Evolutionary conservation across 2,797 vertebrate genomes (phyloP).

Genomic region (Paguma larvata): DNA sequence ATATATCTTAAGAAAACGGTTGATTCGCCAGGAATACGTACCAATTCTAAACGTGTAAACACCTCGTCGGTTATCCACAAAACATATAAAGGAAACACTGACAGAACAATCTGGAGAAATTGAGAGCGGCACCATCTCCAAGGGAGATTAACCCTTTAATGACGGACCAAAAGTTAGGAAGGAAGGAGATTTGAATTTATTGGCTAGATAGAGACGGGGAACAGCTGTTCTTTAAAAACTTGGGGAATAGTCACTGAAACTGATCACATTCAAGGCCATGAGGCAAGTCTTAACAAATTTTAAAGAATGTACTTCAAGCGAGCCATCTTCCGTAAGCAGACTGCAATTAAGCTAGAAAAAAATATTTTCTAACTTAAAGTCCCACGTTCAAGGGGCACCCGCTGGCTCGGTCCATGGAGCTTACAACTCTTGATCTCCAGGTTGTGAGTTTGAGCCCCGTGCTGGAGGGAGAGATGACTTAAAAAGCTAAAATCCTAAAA

Average conservation of each 20-base stretch:
- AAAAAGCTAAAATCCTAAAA: too few relatives aligned
- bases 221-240: not conserved
- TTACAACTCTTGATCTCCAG: too few relatives aligned
- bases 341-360: not conserved
- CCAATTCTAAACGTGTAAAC: conserved; percentile 19
- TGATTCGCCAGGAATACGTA: not conserved
- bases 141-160: not conserved
- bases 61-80: not conserved
- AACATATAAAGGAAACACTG: not conserved
- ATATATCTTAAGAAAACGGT: not conserved
- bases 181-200: not conserved
- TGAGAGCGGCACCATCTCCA: not conserved
- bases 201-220: not conserved
- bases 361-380: too few relatives aligned
- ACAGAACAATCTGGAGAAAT: not conserved
- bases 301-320: not conserved
- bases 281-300: not conserved
- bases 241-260: not conserved
- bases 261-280: not conserved
- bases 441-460: too few relatives aligned
- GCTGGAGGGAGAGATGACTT: too few relatives aligned
- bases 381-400: too few relatives aligned
- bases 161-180: not conserved
- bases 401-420: too few relatives aligned
- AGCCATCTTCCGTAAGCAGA: not conserved